Evolutionary conservation across 2,113 vertebrate genomes (phyloP).

Genomic region (Ictalurus punctatus): DNA sequence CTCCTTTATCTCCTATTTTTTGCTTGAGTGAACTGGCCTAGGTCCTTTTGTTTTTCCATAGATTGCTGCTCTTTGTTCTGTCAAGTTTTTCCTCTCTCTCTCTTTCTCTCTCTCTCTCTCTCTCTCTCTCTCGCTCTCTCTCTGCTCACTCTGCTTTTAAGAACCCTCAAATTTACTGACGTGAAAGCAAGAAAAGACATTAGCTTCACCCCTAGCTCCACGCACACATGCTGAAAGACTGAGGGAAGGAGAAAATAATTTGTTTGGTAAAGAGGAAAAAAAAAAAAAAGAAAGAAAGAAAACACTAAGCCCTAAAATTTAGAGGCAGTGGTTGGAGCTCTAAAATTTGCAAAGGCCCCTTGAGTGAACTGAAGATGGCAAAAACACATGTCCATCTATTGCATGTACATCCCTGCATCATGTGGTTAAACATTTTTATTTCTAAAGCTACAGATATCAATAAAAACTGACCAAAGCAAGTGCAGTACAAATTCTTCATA

Average conservation of each 20-base stretch:
- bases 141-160: slow-evolving; percentile 54
- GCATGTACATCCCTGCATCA: background rate
- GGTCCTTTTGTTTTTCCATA: slow-evolving; percentile 91
- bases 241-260: slow-evolving; percentile 43
- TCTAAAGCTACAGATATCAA: background rate
- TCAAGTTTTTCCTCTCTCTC: slow-evolving; percentile 62
- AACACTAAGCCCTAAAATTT: slow-evolving; percentile 5
- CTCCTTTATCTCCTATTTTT: slow-evolving; percentile 87
- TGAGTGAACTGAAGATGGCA: background rate
- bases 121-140: slow-evolving; percentile 41
- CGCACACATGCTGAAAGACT: slow-evolving; percentile 35
- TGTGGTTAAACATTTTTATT: background rate
- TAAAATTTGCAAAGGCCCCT: slow-evolving; percentile 1
- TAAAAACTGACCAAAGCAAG: background rate
- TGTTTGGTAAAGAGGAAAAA: background rate
- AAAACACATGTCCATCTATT: background rate
- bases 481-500: background rate
- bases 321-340: background rate
- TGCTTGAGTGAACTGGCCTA: slow-evolving; percentile 88
- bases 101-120: slow-evolving; percentile 47
- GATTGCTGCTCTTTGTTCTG: slow-evolving; percentile 89
- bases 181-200: slow-evolving; percentile 62
- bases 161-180: slow-evolving; percentile 65
- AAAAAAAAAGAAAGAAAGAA: background rate
- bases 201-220: slow-evolving; percentile 50